A percentile compares a stretch with the other conserved stretches of the same genome.
phyloP scores from a whole-genome alignment of 2,113 vertebrate genomes.

The Monopterus albus region DNA sequence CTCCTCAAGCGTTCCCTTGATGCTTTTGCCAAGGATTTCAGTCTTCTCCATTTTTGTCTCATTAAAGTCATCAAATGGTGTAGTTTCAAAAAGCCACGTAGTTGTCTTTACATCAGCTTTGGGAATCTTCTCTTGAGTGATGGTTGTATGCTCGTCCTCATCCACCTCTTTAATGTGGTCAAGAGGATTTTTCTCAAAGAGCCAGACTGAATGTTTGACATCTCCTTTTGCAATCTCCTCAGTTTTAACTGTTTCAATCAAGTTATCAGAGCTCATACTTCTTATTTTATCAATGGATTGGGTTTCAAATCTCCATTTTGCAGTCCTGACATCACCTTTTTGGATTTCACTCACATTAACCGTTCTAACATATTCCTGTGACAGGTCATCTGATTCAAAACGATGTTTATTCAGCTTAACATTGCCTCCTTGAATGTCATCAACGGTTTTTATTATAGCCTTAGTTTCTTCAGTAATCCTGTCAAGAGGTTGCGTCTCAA shows the following conservation, averaged over 20 bases:
- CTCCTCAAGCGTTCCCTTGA: conserved; percentile 90
- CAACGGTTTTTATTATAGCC: conserved; percentile 80
- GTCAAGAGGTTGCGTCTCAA: conserved; percentile 92
- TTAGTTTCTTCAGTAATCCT: conserved; percentile 84
- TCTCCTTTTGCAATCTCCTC: conserved; percentile 89
- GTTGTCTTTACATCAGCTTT: conserved; percentile 89
- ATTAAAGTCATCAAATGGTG: conserved; percentile 89
- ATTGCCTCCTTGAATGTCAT: conserved; percentile 86
- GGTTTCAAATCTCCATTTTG: conserved; percentile 93
- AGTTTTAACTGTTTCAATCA: conserved; percentile 85
- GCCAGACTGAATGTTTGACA: conserved; percentile 90
- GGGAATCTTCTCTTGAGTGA: conserved; percentile 84
- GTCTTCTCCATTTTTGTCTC: conserved; percentile 83
- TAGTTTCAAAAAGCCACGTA: conserved; percentile 94
- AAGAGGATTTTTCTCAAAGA: conserved; percentile 91
- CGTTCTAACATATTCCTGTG: conserved; percentile 81
- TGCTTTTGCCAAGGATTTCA: conserved; percentile 89
- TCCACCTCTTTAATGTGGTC: conserved; percentile 86
- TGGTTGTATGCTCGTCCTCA: conserved; percentile 64
- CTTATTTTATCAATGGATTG: conserved; percentile 88
- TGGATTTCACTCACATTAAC: conserved; percentile 91
- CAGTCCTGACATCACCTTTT: conserved; percentile 89
- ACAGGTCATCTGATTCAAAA: conserved; percentile 85
- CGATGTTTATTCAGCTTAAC: conserved; percentile 85
- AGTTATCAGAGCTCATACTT: conserved; percentile 85